Base-by-base conservation (phyloP, 37 sponge, comb jelly and placozoan genomes). In the Cliona cf. orientalis region DNA sequence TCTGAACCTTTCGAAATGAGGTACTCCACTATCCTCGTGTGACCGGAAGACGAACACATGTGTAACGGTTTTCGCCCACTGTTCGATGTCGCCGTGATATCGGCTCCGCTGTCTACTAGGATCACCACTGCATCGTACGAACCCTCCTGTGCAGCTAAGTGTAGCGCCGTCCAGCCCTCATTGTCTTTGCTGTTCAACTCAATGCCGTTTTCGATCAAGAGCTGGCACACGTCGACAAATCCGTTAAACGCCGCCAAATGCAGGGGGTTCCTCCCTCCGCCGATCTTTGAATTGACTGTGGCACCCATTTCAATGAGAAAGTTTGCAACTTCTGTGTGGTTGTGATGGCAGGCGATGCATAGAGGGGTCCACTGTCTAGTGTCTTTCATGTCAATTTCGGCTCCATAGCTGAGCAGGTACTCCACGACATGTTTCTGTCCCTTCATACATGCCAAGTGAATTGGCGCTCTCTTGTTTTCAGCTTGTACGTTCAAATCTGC, bases 371-470 rank as follows among this genome's bases (percentile, higher is more conserved):
- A 93, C 53, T 78, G 42, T 3, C 88, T 41, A 22, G 86, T 65
- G 53, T 93, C 93, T 63, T 83, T 84, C 78, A 84, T 72, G 73
- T 84, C 70, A 19, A 89, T 75, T 17, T 82, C 69, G 0, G 89
- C 93, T 1, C 82, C 78, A 12, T 76, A 72, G 3, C 71, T 33
- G 1, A 85, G 60, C 21, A 93, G 90, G 78, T 79, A 78, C 68
- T 73, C 58, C 28, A 89, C 84, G 0, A 93, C 79, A 26, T 56
- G 35, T 28, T 29, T 58, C 65, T 93, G 75, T 5, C 89, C 89
- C 66, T 84, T 84, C 93, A 92, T 92, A 37, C 93, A 92, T 3
- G 93, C 86, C 9, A 90, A 76, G 67, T 90, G 94, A 43, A 89
- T 57, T 6, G 94, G 90, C 23, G 90, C 72, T 17, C 90, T 41